phyloP scores from a whole-genome alignment of 2,797 vertebrate species.

The Fringilla coelebs region DNA sequence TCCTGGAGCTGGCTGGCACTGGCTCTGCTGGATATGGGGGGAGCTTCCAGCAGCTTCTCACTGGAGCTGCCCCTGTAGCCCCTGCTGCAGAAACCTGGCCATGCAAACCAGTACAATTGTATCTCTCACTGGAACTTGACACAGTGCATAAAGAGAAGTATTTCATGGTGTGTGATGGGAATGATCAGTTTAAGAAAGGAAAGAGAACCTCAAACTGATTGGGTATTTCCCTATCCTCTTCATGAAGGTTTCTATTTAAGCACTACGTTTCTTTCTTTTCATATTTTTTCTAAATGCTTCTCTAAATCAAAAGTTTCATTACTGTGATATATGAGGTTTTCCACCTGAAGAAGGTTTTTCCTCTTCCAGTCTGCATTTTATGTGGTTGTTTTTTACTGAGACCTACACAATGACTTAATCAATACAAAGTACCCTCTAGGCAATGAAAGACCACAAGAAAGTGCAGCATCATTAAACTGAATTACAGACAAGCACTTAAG shows the following conservation, averaged over 20 bases:
- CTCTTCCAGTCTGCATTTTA: constrained; percentile 66
- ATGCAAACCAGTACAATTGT: not conserved
- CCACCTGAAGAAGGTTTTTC: constrained; percentile 60
- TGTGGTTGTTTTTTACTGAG: constrained; percentile 69
- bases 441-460: constrained; percentile 67
- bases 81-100: not conserved
- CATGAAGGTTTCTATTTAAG: not conserved
- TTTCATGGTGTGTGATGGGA: not conserved
- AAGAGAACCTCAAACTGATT: not conserved
- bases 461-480: constrained; percentile 77
- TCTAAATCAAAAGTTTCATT: constrained; percentile 47
- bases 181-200: not conserved
- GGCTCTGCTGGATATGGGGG: not conserved
- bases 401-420: constrained; percentile 75
- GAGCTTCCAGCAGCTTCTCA: not conserved
- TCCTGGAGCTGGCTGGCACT: not conserved
- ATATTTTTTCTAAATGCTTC: not conserved
- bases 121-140: not conserved
- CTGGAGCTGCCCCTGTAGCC: not conserved
- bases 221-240: not conserved
- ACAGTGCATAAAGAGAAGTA: not conserved
- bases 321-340: constrained; percentile 52
- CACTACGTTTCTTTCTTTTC: not conserved
- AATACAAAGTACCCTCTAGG: constrained; percentile 72
- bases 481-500: constrained; percentile 76